Conservation (phyloP, 2,888 invertebrate genomes). For the Invenusta paracnida region DNA sequence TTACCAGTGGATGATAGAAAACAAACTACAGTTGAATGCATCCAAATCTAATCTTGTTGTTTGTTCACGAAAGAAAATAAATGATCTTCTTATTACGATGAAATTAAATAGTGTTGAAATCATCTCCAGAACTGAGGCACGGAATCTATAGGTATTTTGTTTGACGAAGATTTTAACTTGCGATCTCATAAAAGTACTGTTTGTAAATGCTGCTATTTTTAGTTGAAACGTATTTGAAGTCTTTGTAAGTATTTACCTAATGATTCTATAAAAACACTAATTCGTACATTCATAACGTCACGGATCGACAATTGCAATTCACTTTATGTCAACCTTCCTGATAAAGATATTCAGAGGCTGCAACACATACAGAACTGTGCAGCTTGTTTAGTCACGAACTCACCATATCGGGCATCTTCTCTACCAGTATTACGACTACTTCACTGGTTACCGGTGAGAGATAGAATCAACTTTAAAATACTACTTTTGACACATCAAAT, state of each 20-base stretch:
- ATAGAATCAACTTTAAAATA: neutral
- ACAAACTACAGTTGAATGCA: neutral
- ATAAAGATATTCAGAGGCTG: neutral
- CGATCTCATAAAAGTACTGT: neutral
- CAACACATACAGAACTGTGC: neutral
- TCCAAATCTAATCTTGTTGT: neutral
- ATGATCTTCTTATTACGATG: neutral
- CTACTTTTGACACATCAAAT: neutral
- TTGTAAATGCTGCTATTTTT: neutral
- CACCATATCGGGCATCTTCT: neutral
- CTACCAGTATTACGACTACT: neutral
- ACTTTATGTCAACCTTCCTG: neutral
- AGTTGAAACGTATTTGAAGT: neutral
- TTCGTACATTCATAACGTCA: neutral
- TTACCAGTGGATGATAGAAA: neutral
- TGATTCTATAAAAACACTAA: neutral
- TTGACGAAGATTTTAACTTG: neutral
- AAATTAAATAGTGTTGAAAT: neutral
- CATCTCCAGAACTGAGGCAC: neutral
- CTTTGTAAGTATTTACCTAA: neutral
- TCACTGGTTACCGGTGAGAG: neutral
- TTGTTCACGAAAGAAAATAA: neutral
- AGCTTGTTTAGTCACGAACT: neutral
- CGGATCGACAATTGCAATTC: conserved; percentile 4
- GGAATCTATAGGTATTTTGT: too few relatives aligned